These are phyloP conservation scores for Tridacna crocea DNA, from an alignment of 2,888 invertebrate genomes.

Conservation along the genomic window DNA sequence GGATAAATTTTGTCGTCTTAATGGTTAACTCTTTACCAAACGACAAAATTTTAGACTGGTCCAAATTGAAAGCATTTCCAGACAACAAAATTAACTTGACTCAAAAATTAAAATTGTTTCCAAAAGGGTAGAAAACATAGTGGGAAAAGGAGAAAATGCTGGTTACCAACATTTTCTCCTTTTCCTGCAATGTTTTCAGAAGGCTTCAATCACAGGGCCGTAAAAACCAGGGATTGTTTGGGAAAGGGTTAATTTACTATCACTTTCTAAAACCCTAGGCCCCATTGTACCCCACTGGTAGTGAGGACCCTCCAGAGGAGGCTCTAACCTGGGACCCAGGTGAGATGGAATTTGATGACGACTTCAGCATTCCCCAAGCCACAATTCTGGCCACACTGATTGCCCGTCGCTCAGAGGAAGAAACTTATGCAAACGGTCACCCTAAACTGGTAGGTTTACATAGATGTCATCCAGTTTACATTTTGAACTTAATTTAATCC, in stretches of 20 bases:
- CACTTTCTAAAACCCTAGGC: conserved; percentile 43
- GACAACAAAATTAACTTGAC: too few species aligned
- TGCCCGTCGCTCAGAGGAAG: conserved; percentile 59
- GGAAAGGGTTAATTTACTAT: neutral
- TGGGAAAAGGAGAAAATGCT: too few species aligned
- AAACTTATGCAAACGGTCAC: conserved; percentile 48
- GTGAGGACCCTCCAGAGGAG: conserved; percentile 78
- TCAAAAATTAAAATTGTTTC: too few species aligned
- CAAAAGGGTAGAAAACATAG: neutral
- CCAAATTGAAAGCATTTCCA: too few species aligned
- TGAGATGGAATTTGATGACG: conserved; percentile 80
- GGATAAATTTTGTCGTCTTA: too few species aligned
- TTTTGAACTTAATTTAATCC: too few species aligned
- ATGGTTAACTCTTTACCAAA: too few species aligned
- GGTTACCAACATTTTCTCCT: neutral
- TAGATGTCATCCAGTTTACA: neutral
- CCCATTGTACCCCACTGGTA: conserved; percentile 71
- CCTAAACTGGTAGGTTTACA: conserved; percentile 64
- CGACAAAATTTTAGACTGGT: too few species aligned
- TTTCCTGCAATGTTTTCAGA: too few species aligned
- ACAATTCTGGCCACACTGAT: conserved; percentile 61
- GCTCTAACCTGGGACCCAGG: conserved; percentile 76
- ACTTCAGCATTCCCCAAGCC: conserved; percentile 69
- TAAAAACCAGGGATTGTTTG: too few species aligned
- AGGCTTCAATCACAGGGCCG: too few species aligned